Percentiles rank a stretch among this genome's conserved stretches.
phyloP scores from a whole-genome alignment of 2,888 invertebrate genomes.

The Pyrrhia umbra region DNA sequence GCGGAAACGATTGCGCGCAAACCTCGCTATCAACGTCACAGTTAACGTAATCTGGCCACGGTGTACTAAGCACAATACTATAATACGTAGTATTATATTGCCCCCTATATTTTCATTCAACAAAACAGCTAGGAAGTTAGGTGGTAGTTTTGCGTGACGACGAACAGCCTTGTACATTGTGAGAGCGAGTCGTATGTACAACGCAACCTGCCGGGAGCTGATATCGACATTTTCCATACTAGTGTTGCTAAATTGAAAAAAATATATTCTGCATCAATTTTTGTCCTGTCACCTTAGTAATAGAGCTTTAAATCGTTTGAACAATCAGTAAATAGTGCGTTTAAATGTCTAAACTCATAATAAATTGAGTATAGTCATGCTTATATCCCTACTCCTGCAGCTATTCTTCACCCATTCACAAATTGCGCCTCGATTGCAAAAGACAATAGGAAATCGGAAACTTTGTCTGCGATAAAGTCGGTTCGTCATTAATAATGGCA shows the following conservation, averaged over 20 bases:
- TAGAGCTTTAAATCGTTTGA: too few species aligned
- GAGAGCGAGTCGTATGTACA: too few species aligned
- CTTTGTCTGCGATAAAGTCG: constrained; percentile 31
- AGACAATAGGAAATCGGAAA: constrained; percentile 44
- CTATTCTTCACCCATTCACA: constrained; percentile 1
- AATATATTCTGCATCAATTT: too few species aligned
- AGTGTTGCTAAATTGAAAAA: too few species aligned
- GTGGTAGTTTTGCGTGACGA: constrained; percentile 10
- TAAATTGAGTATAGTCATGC: not conserved
- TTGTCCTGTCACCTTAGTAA: too few species aligned
- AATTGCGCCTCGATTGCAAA: constrained; percentile 17
- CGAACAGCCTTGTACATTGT: too few species aligned
- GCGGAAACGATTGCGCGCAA: constrained; percentile 74
- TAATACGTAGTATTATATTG: constrained; percentile 55
- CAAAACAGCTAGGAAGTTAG: not conserved
- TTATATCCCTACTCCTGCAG: not conserved
- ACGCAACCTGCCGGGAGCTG: too few species aligned
- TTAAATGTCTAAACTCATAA: not conserved
- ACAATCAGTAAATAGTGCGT: not conserved
- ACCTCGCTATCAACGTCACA: constrained; percentile 62
- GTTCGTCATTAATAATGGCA: constrained; percentile 37
- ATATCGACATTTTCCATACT: too few species aligned
- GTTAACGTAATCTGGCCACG: constrained; percentile 63
- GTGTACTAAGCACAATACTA: constrained; percentile 39
- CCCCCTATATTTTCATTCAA: constrained; percentile 35